phyloP scores from a whole-genome alignment of 1,140 invertebrate species.

The Eumeta japonica region DNA sequence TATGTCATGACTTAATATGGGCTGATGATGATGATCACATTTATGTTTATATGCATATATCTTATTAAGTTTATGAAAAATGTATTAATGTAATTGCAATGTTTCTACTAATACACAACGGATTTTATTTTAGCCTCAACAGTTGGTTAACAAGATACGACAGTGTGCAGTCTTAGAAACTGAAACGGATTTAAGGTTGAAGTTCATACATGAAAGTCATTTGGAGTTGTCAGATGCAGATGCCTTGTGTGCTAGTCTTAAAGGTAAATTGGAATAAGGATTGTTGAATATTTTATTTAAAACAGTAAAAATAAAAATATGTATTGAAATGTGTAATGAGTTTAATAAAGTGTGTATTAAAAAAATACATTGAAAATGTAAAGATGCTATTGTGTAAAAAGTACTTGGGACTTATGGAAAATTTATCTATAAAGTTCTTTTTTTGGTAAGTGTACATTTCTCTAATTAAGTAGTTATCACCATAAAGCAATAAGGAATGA shows the following conservation, averaged over 20 bases:
- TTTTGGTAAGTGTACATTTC: no score
- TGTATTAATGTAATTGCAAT: neutral
- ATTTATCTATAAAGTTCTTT: no score
- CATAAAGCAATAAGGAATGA: no score
- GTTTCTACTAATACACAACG: no score
- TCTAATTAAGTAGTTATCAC: no score
- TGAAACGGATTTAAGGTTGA: constrained; percentile 67
- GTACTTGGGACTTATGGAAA: no score
- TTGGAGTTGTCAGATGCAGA: constrained; percentile 62
- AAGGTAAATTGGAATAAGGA: constrained; percentile 56
- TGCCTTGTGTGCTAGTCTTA: constrained; percentile 66
- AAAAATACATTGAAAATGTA: no score
- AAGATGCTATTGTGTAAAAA: no score
- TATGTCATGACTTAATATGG: neutral
- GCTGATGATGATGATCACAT: neutral
- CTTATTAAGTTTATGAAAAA: neutral
- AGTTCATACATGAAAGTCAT: constrained; percentile 62
- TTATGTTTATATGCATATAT: neutral
- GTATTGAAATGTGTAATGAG: no score
- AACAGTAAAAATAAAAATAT: neutral
- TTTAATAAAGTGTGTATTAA: no score
- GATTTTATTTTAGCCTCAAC: constrained; percentile 53
- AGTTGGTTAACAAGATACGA: constrained; percentile 68
- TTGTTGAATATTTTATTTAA: constrained; percentile 28
- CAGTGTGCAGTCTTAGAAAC: constrained; percentile 64